Percentiles rank a stretch among this genome's conserved stretches.
Conservation (phyloP, 2,113 vertebrate genomes). For the Columba janthina region DNA sequence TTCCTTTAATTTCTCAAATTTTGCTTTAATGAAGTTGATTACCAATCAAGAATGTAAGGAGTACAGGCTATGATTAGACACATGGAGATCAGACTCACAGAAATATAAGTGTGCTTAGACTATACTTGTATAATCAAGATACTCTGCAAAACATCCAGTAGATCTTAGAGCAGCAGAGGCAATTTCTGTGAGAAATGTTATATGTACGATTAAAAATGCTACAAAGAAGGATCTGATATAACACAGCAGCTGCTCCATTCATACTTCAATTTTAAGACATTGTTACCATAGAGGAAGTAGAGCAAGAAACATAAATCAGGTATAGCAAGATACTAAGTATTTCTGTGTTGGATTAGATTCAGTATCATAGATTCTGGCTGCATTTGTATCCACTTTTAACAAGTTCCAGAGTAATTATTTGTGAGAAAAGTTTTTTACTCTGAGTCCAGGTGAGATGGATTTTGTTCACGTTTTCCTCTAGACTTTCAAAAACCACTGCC, state of each 20-base stretch:
- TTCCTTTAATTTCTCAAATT: constrained; percentile 46
- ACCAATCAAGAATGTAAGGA: constrained; percentile 21
- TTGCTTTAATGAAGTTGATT: constrained; percentile 1
- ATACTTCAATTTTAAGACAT: neutral
- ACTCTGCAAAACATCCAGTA: neutral
- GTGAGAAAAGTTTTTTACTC: neutral
- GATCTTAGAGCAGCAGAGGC: neutral
- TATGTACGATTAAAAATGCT: neutral
- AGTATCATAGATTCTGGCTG: neutral
- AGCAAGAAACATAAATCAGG: neutral
- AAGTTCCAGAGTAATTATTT: neutral
- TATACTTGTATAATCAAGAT: constrained; percentile 22
- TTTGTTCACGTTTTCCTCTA: neutral
- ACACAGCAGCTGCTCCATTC: neutral
- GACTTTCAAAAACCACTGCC: neutral
- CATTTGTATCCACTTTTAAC: neutral
- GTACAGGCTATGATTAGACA: neutral
- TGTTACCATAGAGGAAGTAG: neutral
- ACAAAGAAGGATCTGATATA: neutral
- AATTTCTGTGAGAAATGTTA: neutral
- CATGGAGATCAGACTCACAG: neutral
- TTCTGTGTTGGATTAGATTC: neutral
- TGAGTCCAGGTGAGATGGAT: neutral
- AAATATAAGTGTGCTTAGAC: constrained; percentile 2
- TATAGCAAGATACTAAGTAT: neutral